Evolutionary conservation across 37 sponge, comb jelly and placozoan species (phyloP).

Genomic region (Chondrilla cf. caribensis): DNA sequence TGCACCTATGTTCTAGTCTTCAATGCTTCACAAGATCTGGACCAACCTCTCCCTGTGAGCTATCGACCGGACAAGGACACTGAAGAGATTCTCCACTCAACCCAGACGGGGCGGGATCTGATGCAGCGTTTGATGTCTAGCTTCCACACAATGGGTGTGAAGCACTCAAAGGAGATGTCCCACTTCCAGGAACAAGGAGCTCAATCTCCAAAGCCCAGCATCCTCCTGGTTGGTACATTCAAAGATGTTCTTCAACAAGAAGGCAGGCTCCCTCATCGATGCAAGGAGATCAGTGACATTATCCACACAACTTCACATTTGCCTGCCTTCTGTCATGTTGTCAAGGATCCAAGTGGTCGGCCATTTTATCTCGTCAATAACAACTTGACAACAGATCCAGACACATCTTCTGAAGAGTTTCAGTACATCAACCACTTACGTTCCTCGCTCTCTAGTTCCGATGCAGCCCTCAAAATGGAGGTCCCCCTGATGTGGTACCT

Average conservation of each 20-base stretch:
- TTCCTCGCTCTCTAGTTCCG: not conserved
- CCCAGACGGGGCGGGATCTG: not conserved
- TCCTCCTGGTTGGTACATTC: not conserved
- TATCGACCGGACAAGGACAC: not conserved
- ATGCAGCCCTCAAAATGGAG: not conserved
- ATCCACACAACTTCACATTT: not conserved
- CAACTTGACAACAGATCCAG: not conserved
- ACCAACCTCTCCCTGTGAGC: not conserved
- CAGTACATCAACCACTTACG: not conserved
- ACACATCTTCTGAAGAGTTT: not conserved
- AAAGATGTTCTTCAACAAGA: not conserved
- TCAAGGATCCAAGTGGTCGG: not conserved
- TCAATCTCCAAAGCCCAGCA: not conserved
- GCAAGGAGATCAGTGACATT: not conserved
- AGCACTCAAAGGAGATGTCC: not conserved
- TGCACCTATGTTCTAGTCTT: slow-evolving; percentile 6
- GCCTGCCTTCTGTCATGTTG: not conserved
- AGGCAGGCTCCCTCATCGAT: not conserved
- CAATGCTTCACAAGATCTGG: slow-evolving; percentile 11
- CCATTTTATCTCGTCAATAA: not conserved
- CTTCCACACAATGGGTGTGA: not conserved
- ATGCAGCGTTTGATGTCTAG: not conserved
- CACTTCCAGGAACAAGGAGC: not conserved
- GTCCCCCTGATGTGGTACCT: slow-evolving; percentile 6
- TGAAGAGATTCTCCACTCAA: not conserved